Conservation (phyloP, 1,140 invertebrate genomes). For the Anastatus disparis region DNA sequence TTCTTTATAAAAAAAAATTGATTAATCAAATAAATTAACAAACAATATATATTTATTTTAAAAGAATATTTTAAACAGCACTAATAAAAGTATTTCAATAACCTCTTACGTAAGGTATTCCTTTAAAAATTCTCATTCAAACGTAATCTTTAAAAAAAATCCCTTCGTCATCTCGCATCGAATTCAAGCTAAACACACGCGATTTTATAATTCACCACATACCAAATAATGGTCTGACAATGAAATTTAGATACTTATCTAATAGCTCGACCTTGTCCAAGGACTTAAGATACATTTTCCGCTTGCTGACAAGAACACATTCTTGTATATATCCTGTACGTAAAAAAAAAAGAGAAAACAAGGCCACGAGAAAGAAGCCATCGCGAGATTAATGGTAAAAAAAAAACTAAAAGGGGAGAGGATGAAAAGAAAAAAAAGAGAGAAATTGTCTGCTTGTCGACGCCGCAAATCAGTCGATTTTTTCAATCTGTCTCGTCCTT, state of each 20-base stretch:
- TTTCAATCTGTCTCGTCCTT: conserved; percentile 32
- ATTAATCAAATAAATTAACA: too few species aligned
- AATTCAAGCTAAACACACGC: too few species aligned
- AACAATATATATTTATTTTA: too few species aligned
- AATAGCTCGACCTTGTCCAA: neutral
- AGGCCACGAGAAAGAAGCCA: neutral
- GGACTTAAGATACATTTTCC: neutral
- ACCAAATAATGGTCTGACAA: neutral
- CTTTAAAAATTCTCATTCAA: too few species aligned
- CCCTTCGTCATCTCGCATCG: too few species aligned
- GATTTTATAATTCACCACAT: too few species aligned
- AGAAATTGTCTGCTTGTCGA: neutral
- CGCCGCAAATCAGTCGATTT: conserved; percentile 20
- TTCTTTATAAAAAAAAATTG: too few species aligned
- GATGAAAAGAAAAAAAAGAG: conserved; percentile 5
- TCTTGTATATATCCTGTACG: neutral
- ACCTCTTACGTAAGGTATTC: too few species aligned
- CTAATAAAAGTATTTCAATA: too few species aligned
- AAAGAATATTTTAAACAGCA: too few species aligned
- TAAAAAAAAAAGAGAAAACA: neutral
- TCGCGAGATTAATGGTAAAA: conserved; percentile 22
- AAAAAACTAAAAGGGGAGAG: neutral
- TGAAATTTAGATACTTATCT: conserved; percentile 10
- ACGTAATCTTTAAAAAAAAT: too few species aligned
- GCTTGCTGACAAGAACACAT: too few species aligned